These are phyloP conservation scores for Saturnia pavonia DNA, from an alignment of 2,888 invertebrate genomes.

Conservation along the genomic window DNA sequence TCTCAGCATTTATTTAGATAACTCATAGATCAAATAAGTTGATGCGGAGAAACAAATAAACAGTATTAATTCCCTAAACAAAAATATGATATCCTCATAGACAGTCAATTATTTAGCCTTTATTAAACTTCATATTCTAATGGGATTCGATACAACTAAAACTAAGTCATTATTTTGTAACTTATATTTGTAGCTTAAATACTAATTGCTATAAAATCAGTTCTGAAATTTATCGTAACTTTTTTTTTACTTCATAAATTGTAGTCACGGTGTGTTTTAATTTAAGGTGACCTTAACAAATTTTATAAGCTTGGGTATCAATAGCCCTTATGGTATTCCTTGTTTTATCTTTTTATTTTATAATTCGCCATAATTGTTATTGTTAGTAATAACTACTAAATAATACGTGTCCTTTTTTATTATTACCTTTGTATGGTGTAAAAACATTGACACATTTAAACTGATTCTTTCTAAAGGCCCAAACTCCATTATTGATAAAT, in stretches of 20 bases:
- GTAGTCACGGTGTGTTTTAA: constrained; percentile 40
- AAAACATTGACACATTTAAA: neutral
- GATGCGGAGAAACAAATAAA: neutral
- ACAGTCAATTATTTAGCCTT: constrained; percentile 15
- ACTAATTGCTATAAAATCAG: constrained; percentile 68
- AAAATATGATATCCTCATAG: neutral
- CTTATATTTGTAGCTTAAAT: constrained; percentile 66
- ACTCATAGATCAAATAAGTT: neutral
- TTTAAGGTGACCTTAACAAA: neutral
- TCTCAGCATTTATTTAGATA: neutral
- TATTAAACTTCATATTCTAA: constrained; percentile 10
- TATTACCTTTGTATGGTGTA: neutral
- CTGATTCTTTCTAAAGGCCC: neutral
- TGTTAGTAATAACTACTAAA: neutral
- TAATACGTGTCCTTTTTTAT: neutral
- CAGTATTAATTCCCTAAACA: neutral
- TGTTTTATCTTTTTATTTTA: neutral
- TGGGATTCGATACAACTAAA: constrained; percentile 45
- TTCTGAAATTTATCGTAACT: constrained; percentile 60
- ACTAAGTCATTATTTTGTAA: constrained; percentile 45
- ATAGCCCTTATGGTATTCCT: neutral
- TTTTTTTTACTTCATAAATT: constrained; percentile 39
- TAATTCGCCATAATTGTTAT: neutral
- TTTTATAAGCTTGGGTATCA: constrained; percentile 19
- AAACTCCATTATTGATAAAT: neutral